A percentile compares a stretch with the other conserved stretches of the same genome.
Evolutionary conservation across 2,888 invertebrate genomes (phyloP).

Genomic region (Oeneis ivallda): DNA sequence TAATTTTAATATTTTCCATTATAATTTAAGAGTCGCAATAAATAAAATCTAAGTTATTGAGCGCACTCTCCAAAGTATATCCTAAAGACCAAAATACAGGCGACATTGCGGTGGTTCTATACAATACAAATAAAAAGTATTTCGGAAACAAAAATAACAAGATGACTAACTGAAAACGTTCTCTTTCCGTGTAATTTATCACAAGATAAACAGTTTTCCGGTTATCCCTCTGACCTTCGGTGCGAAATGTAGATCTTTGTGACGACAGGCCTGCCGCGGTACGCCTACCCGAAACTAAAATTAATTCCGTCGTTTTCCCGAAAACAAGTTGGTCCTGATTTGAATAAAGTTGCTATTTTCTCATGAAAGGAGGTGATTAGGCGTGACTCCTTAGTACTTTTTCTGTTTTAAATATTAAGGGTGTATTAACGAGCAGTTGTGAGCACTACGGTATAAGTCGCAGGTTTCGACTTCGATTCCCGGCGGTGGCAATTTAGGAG

Average conservation of each 20-base stretch:
- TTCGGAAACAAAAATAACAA: slow-evolving; percentile 1
- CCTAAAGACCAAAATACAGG: too few relatives aligned
- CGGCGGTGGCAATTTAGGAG: too few relatives aligned
- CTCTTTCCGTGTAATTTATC: slow-evolving; percentile 19
- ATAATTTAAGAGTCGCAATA: too few relatives aligned
- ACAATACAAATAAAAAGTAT: background rate
- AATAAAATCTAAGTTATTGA: too few relatives aligned
- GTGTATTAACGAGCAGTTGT: too few relatives aligned
- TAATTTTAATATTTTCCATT: too few relatives aligned
- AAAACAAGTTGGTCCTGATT: slow-evolving; percentile 65
- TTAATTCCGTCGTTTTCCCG: slow-evolving; percentile 60
- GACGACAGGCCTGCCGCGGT: slow-evolving; percentile 13
- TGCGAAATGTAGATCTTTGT: slow-evolving; percentile 27
- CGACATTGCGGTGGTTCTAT: too few relatives aligned
- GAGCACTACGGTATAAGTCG: too few relatives aligned
- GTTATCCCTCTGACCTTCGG: slow-evolving; percentile 16
- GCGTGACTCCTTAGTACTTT: slow-evolving; percentile 10
- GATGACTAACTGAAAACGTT: slow-evolving; percentile 1
- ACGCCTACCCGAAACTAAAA: slow-evolving; percentile 48
- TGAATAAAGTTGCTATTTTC: slow-evolving; percentile 69
- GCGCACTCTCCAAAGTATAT: too few relatives aligned
- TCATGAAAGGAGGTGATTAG: slow-evolving; percentile 59
- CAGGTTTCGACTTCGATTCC: too few relatives aligned
- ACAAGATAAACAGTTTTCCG: slow-evolving; percentile 24
- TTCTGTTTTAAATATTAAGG: too few relatives aligned